Evolutionary conservation across 2,797 vertebrate genomes (phyloP).

Genomic region (Protosalanx chinensis): DNA sequence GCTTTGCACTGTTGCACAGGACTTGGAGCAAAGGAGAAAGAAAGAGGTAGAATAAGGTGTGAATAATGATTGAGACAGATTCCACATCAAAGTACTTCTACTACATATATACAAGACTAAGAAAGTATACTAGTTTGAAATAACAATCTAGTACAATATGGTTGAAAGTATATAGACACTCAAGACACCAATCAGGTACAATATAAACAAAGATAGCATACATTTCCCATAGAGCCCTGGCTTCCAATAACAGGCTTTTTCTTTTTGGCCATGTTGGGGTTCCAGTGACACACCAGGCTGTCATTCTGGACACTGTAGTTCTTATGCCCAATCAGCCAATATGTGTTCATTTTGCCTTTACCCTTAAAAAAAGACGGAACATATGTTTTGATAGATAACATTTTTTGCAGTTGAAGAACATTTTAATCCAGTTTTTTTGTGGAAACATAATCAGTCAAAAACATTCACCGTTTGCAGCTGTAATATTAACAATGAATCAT

Average conservation of each 20-base stretch:
- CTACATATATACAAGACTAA: too few relatives aligned
- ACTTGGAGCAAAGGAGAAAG: constrained; percentile 45
- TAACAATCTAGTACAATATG: not conserved
- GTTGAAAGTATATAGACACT: too few relatives aligned
- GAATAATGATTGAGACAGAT: not conserved
- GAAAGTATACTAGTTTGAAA: not conserved
- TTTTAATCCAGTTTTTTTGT: too few relatives aligned
- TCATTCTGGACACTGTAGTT: constrained; percentile 88
- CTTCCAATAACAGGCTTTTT: constrained; percentile 59
- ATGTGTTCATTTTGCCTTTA: constrained; percentile 88
- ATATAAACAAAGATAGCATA: constrained; percentile 40
- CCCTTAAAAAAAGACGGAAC: constrained; percentile 61
- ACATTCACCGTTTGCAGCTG: not conserved
- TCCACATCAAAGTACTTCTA: too few relatives aligned
- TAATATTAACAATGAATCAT: not conserved
- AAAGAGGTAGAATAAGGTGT: not conserved
- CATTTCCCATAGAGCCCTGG: constrained; percentile 59
- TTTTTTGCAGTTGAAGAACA: too few relatives aligned
- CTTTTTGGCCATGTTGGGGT: constrained; percentile 65
- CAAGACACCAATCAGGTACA: not conserved
- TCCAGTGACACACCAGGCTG: constrained; percentile 92
- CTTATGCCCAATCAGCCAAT: constrained; percentile 86
- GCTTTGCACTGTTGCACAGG: constrained; percentile 55
- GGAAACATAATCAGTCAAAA: not conserved
- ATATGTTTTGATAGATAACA: too few relatives aligned